Evolutionary conservation across 2,888 invertebrate genomes (phyloP).

Genomic region (Adelognathus sp.): DNA sequence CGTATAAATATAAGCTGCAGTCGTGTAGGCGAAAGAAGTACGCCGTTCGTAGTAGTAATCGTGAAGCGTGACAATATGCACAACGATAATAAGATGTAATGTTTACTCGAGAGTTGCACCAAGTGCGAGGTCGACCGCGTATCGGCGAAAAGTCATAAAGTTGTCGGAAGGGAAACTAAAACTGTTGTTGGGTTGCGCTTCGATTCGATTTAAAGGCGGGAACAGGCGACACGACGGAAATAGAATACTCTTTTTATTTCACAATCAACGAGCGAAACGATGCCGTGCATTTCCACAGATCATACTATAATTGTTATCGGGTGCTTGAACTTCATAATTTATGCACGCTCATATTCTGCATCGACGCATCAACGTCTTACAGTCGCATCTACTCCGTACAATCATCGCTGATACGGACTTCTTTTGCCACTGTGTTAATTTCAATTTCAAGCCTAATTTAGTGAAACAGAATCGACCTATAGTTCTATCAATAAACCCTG

Average conservation of each 20-base stretch:
- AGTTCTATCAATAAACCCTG: no score
- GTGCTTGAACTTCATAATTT: neutral
- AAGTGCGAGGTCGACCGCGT: neutral
- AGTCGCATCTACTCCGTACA: no score
- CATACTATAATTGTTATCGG: neutral
- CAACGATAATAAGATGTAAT: neutral
- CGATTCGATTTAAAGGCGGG: neutral
- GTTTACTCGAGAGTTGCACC: neutral
- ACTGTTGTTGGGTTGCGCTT: neutral
- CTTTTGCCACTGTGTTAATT: no score
- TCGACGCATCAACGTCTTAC: no score
- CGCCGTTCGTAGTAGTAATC: neutral
- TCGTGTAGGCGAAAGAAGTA: neutral
- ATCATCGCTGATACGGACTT: no score
- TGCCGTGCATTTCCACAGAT: neutral
- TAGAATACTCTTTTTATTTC: neutral
- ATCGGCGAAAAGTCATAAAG: neutral
- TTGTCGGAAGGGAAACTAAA: neutral
- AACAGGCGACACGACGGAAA: neutral
- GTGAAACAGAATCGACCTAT: no score
- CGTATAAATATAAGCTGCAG: neutral
- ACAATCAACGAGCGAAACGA: neutral
- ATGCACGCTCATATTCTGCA: neutral
- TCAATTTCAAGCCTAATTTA: no score
- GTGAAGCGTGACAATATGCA: neutral